These are phyloP conservation scores for Portevinia maculata DNA, from an alignment of 2,888 invertebrate genomes.

Conservation along the genomic window DNA sequence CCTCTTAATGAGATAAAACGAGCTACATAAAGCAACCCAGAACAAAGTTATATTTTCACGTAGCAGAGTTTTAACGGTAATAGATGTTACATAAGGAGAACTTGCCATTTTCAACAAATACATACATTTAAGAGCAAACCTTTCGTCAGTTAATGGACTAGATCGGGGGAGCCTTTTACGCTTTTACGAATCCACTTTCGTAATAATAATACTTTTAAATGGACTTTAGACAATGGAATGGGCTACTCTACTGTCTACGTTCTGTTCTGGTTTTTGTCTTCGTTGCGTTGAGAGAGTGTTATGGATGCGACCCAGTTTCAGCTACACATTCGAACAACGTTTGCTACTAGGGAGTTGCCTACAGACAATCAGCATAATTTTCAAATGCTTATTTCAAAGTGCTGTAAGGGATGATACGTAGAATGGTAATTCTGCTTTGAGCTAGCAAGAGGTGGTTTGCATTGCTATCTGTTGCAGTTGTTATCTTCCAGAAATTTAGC, in stretches of 20 bases:
- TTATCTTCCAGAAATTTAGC: slow-evolving; percentile 6
- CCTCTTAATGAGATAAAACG: slow-evolving; percentile 71
- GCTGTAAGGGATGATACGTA: background rate
- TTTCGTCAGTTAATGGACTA: slow-evolving; percentile 71
- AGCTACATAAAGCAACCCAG: slow-evolving; percentile 56
- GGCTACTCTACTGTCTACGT: slow-evolving; percentile 60
- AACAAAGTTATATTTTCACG: slow-evolving; percentile 63
- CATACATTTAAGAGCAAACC: slow-evolving; percentile 31
- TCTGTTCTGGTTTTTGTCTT: slow-evolving; percentile 41
- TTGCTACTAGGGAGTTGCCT: slow-evolving; percentile 22
- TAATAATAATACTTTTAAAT: slow-evolving; percentile 73
- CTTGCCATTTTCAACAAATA: slow-evolving; percentile 39
- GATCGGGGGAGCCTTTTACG: slow-evolving; percentile 64
- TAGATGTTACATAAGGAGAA: slow-evolving; percentile 64
- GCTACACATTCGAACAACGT: slow-evolving; percentile 37
- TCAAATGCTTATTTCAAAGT: slow-evolving; percentile 48
- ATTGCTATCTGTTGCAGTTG: slow-evolving; percentile 52
- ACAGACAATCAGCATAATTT: slow-evolving; percentile 51
- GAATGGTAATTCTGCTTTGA: slow-evolving; percentile 21
- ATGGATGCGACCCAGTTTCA: slow-evolving; percentile 70
- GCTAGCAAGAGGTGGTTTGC: slow-evolving; percentile 23
- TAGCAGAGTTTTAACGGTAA: slow-evolving; percentile 61
- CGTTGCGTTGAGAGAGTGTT: slow-evolving; percentile 50
- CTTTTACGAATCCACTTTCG: slow-evolving; percentile 70
- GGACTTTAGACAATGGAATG: slow-evolving; percentile 73